phyloP scores from a whole-genome alignment of 2,888 invertebrate species.

The Nomada flava region DNA sequence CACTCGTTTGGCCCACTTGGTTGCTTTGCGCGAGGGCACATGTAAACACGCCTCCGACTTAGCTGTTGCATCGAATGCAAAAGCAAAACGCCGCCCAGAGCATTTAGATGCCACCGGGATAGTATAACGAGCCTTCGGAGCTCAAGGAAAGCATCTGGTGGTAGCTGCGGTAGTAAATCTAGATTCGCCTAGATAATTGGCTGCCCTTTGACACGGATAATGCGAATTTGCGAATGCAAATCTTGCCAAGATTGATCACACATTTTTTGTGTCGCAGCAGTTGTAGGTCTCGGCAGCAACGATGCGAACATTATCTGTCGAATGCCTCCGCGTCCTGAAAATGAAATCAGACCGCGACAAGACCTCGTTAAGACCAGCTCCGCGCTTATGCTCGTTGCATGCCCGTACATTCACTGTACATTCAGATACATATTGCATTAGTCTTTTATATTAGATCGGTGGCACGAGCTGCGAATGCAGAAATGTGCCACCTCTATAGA shows the following conservation, averaged over 20 bases:
- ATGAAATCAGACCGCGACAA: constrained; percentile 68
- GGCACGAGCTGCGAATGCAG: constrained; percentile 28
- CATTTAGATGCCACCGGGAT: constrained; percentile 35
- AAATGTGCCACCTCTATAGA: constrained; percentile 2
- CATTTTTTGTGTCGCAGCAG: neutral
- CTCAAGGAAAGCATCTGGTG: constrained; percentile 2
- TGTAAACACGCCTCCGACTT: constrained; percentile 49
- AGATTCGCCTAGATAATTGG: neutral
- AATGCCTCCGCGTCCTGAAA: constrained; percentile 58
- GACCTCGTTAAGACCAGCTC: constrained; percentile 64
- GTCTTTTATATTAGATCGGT: constrained; percentile 50
- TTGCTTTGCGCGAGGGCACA: constrained; percentile 16
- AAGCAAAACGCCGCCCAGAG: constrained; percentile 6
- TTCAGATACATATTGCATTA: constrained; percentile 44
- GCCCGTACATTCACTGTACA: constrained; percentile 11
- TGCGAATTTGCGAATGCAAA: neutral
- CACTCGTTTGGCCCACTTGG: constrained; percentile 50
- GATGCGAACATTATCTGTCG: constrained; percentile 50
- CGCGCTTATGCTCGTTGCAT: constrained; percentile 24
- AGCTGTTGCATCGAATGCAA: constrained; percentile 45
- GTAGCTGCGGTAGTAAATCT: constrained; percentile 3
- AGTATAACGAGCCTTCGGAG: constrained; percentile 41
- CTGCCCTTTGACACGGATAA: neutral
- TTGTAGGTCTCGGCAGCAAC: constrained; percentile 22
- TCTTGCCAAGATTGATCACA: no score